Conservation (phyloP, 2,888 invertebrate genomes). For the Morpho helenor region DNA sequence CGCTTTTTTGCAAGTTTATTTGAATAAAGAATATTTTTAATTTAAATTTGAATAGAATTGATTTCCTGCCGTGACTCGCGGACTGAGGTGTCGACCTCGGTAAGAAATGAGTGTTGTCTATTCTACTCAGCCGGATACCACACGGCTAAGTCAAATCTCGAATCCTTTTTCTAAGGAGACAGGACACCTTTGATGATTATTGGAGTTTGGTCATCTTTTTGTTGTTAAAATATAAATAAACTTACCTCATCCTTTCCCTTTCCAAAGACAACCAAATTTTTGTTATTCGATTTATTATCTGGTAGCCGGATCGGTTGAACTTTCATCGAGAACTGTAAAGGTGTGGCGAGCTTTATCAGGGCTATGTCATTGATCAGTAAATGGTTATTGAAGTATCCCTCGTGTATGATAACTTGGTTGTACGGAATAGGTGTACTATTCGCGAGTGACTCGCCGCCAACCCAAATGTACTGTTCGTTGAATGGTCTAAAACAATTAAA, state of each 20-base stretch:
- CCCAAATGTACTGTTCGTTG: conserved; percentile 14
- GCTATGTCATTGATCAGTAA: conserved; percentile 25
- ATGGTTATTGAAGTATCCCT: conserved; percentile 10
- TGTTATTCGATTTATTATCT: not conserved
- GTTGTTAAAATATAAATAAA: not conserved
- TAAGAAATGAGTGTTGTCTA: no score
- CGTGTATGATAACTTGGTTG: conserved; percentile 26
- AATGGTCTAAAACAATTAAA: conserved; percentile 7
- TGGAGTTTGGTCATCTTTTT: no score
- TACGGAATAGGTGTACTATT: conserved; percentile 21
- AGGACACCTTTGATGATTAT: no score
- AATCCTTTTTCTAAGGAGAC: no score
- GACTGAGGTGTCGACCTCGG: no score
- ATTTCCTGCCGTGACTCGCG: no score
- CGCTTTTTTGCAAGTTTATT: no score
- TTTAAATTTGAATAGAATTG: no score
- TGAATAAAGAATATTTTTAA: no score
- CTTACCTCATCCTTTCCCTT: conserved; percentile 28
- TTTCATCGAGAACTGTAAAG: conserved; percentile 23
- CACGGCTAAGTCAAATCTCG: no score
- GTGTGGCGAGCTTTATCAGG: conserved; percentile 18
- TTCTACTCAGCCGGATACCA: no score
- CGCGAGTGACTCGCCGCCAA: conserved; percentile 25
- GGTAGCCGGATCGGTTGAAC: conserved; percentile 25
- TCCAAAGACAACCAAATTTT: conserved; percentile 16